Percentiles rank a stretch among this genome's conserved stretches.
Evolutionary conservation across 2,797 vertebrate genomes (phyloP).

Genomic region (Pantherophis vulpinus): DNA sequence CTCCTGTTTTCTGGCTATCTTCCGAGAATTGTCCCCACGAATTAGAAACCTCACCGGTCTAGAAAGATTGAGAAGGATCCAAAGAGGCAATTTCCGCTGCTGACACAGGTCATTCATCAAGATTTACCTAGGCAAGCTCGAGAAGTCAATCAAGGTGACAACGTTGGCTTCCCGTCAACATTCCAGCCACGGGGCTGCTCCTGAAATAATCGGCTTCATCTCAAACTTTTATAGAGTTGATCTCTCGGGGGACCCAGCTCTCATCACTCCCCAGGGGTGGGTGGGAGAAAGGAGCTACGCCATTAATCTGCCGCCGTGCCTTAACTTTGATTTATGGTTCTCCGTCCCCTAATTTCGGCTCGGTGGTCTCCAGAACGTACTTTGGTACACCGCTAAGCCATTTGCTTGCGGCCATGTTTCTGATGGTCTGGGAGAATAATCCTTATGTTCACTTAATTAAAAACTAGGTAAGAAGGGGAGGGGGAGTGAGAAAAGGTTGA

Average conservation of each 20-base stretch:
- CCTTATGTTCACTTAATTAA: slow-evolving; percentile 13
- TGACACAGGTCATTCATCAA: background rate
- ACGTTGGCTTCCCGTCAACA: background rate
- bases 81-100: background rate
- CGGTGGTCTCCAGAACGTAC: background rate
- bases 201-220: background rate
- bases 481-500: background rate
- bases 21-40: background rate
- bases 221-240: background rate
- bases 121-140: background rate
- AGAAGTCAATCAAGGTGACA: background rate
- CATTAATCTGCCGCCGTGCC: background rate
- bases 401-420: background rate
- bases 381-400: background rate
- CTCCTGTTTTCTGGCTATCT: background rate
- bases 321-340: background rate
- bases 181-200: background rate
- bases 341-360: background rate
- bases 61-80: background rate
- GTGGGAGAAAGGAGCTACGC: background rate
- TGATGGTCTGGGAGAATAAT: background rate
- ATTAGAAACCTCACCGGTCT: background rate
- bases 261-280: background rate
- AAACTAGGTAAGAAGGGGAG: background rate
- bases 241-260: background rate